These are phyloP conservation scores for Microtus oregoni DNA, from an alignment of 2,113 vertebrate species.

Conservation along the genomic window DNA sequence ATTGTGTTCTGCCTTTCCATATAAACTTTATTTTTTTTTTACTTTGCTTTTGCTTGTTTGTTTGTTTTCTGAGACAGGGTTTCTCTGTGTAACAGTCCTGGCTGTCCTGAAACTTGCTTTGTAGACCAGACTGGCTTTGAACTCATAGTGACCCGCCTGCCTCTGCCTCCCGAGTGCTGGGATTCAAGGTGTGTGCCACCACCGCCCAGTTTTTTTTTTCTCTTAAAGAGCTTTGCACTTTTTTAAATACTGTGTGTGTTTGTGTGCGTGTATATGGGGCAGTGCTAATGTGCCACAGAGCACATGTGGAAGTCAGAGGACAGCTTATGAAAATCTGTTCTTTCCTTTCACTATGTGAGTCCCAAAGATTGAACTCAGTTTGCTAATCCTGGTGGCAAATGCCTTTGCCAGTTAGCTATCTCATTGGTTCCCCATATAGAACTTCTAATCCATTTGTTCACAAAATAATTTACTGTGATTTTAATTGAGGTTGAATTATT, in stretches of 20 bases:
- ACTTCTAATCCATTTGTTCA: background rate
- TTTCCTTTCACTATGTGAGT: background rate
- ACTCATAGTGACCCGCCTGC: background rate
- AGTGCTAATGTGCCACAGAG: background rate
- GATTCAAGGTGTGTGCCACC: no score
- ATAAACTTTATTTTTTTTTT: background rate
- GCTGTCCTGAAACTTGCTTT: background rate
- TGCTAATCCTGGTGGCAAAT: background rate
- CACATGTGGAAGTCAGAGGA: background rate
- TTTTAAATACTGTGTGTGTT: background rate
- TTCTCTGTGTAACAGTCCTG: background rate
- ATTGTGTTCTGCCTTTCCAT: background rate
- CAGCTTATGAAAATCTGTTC: background rate
- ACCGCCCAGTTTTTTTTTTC: background rate
- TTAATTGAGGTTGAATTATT: background rate
- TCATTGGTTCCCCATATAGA: background rate
- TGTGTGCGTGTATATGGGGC: background rate
- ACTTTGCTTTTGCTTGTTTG: background rate
- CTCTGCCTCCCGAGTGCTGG: background rate
- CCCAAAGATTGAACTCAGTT: background rate
- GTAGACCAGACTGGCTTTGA: background rate
- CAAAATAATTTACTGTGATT: slow-evolving; percentile 6
- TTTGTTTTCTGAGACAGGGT: background rate
- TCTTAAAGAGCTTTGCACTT: background rate
- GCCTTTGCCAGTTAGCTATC: background rate